phyloP scores from a whole-genome alignment of 2,797 vertebrate genomes.

The Acanthurus tractus region DNA sequence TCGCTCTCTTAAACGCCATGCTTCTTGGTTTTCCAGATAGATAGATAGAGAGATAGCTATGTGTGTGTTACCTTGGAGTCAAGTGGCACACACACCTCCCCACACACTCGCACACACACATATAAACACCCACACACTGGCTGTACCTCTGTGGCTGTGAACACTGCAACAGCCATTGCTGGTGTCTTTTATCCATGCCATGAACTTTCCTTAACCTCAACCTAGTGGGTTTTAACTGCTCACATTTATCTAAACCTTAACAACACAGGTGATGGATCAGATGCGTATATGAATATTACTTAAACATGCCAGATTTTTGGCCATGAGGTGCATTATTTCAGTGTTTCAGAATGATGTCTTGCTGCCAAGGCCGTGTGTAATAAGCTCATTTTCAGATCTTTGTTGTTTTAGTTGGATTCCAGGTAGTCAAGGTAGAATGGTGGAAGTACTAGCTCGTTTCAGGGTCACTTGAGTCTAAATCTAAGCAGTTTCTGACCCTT shows the following conservation, averaged over 20 bases:
- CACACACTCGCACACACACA: constrained; percentile 1
- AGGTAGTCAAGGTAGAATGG: not conserved
- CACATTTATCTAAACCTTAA: not conserved
- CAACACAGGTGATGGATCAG: not conserved
- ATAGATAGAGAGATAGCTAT: constrained; percentile 43
- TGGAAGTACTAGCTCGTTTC: not conserved
- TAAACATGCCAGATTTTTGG: not conserved
- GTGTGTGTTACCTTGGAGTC: constrained; percentile 35
- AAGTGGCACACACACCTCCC: constrained; percentile 30
- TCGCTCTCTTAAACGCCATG: too few relatives aligned
- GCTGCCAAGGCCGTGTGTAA: not conserved
- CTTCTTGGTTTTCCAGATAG: constrained; percentile 4
- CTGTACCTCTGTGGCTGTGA: constrained; percentile 11
- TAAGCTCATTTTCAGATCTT: not conserved
- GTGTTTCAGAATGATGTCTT: not conserved
- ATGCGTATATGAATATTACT: not conserved
- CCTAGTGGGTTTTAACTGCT: not conserved
- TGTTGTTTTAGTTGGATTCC: not conserved
- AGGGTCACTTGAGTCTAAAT: not conserved
- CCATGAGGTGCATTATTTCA: not conserved
- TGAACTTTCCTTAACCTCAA: not conserved
- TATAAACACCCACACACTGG: constrained; percentile 27
- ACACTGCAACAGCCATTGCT: constrained; percentile 5
- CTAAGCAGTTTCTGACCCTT: not conserved
- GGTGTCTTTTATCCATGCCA: constrained; percentile 2